These are phyloP conservation scores for Caenorhabditis panamensis DNA, from an alignment of 2,888 invertebrate species.

Conservation along the genomic window DNA sequence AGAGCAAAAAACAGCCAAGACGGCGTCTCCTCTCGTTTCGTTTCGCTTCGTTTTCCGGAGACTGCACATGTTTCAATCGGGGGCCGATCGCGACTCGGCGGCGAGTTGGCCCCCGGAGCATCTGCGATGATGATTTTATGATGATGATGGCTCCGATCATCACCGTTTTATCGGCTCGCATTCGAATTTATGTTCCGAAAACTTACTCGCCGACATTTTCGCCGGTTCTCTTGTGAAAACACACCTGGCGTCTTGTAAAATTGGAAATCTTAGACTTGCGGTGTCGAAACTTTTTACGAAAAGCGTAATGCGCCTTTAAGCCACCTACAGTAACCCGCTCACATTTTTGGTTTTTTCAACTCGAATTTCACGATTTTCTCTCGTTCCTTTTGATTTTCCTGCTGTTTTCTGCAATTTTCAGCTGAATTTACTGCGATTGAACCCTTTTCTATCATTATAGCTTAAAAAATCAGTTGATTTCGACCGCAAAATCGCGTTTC, in stretches of 20 bases:
- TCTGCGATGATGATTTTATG: constrained; percentile 55
- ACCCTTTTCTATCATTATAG: not conserved
- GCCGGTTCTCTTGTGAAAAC: not conserved
- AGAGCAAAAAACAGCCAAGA: not conserved
- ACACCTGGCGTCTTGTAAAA: not conserved
- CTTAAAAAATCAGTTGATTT: not conserved
- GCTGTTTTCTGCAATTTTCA: not conserved
- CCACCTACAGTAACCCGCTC: not conserved
- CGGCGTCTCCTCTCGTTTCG: not conserved
- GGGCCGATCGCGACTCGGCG: not conserved
- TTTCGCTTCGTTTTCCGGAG: not conserved
- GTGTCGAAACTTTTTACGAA: not conserved
- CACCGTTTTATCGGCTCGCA: constrained; percentile 3
- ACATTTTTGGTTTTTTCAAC: not conserved
- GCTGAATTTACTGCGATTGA: not conserved
- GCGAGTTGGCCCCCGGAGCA: constrained; percentile 25
- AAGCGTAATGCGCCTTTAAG: not conserved
- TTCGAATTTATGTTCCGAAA: constrained; percentile 11
- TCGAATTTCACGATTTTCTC: not conserved
- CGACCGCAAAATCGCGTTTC: too few species aligned
- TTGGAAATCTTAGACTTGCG: not conserved
- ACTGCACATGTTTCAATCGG: constrained; percentile 48
- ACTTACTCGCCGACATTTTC: not conserved
- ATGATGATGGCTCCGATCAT: constrained; percentile 18
- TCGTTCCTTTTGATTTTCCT: not conserved